Percentiles rank a stretch among this genome's conserved stretches.
Conservation (phyloP, 2,113 vertebrate genomes). For the Genyomyrus donnyi region DNA sequence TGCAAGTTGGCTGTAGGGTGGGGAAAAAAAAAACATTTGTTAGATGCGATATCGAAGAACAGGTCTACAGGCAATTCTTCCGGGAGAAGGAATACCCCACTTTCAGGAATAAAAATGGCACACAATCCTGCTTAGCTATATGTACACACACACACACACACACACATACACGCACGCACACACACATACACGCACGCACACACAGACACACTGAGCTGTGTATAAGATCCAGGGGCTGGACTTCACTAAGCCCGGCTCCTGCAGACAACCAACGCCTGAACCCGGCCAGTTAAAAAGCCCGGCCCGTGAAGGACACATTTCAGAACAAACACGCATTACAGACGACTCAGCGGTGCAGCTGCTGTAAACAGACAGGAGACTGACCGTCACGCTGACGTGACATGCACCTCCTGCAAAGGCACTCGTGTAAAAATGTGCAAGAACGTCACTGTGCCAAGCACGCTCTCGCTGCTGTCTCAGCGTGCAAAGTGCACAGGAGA, state of each 20-base stretch:
- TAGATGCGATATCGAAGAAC: neutral
- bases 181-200: neutral
- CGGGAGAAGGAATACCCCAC: neutral
- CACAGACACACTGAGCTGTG: neutral
- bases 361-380: neutral
- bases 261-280: conserved; percentile 31
- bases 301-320: conserved; percentile 25
- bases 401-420: neutral
- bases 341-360: neutral
- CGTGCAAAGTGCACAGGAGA: neutral
- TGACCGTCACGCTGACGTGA: neutral
- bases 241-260: conserved; percentile 20
- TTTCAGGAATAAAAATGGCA: neutral
- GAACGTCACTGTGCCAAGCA: neutral
- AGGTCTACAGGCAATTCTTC: neutral
- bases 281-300: conserved; percentile 16
- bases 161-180: neutral
- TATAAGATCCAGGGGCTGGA: neutral
- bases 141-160: neutral
- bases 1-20: neutral
- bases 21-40: neutral
- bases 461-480: neutral
- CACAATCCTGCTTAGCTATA: neutral
- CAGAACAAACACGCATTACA: neutral
- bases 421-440: neutral